Evolutionary conservation across 2,888 invertebrate genomes (phyloP).

Genomic region (Kryphioiulus occultus): DNA sequence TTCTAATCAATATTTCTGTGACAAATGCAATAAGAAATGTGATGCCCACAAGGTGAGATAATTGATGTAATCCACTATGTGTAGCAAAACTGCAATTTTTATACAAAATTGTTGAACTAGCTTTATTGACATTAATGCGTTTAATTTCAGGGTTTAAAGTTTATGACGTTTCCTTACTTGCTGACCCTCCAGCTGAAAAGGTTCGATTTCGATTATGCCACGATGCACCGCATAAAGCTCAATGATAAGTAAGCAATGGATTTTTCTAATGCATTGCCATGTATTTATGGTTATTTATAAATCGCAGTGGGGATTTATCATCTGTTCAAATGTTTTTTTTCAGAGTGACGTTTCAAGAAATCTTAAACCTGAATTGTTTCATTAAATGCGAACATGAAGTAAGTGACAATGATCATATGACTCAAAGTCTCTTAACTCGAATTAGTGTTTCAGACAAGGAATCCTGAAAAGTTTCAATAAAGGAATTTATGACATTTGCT

Average conservation of each 20-base stretch:
- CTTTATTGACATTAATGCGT: neutral
- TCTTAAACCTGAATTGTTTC: slow-evolving; percentile 79
- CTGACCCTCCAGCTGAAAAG: slow-evolving; percentile 85
- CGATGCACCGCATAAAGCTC: slow-evolving; percentile 83
- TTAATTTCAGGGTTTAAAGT: slow-evolving; percentile 74
- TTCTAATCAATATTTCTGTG: slow-evolving; percentile 87
- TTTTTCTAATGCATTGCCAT: too few species aligned
- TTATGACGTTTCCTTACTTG: slow-evolving; percentile 84
- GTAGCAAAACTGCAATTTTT: neutral
- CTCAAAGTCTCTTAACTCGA: too few species aligned
- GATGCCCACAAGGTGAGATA: slow-evolving; percentile 77
- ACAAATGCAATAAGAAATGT: slow-evolving; percentile 83
- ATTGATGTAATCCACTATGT: too few species aligned
- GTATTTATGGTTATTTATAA: too few species aligned
- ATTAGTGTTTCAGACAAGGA: too few species aligned
- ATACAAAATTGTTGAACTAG: neutral
- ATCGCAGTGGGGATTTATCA: neutral
- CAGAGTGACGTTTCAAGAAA: slow-evolving; percentile 83
- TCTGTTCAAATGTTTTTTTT: slow-evolving; percentile 37
- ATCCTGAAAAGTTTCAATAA: too few species aligned
- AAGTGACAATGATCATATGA: too few species aligned
- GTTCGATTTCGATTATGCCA: slow-evolving; percentile 87
- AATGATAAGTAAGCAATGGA: slow-evolving; percentile 79
- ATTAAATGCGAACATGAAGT: slow-evolving; percentile 61
- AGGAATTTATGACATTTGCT: too few species aligned